phyloP scores from a whole-genome alignment of 2,888 invertebrate genomes.

The Crematogaster levior region DNA sequence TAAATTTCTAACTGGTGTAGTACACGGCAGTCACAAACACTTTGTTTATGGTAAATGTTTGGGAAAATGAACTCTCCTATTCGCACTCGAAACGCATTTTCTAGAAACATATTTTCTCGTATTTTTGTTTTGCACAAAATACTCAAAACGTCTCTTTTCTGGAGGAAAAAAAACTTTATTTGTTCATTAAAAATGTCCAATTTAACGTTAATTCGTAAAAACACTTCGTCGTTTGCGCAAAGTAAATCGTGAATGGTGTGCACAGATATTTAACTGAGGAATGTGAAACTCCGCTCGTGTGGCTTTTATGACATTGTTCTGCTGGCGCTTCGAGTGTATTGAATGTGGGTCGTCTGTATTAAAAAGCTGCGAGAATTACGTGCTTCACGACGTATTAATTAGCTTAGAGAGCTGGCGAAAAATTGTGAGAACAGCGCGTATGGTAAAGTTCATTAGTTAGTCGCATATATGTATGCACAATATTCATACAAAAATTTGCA shows the following conservation, averaged over 20 bases:
- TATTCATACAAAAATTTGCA: slow-evolving; percentile 15
- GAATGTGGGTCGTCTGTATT: slow-evolving; percentile 46
- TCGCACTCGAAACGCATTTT: neutral
- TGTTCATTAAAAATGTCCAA: slow-evolving; percentile 19
- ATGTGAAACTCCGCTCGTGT: slow-evolving; percentile 25
- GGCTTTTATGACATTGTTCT: slow-evolving; percentile 51
- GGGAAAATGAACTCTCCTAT: slow-evolving; percentile 3
- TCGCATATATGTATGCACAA: slow-evolving; percentile 3
- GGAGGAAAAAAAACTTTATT: neutral
- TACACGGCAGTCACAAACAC: slow-evolving; percentile 22
- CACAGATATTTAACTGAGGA: slow-evolving; percentile 37
- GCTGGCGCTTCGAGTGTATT: slow-evolving; percentile 21
- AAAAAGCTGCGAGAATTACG: slow-evolving; percentile 42
- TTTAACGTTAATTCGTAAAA: slow-evolving; percentile 23
- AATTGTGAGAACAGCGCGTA: slow-evolving; percentile 8
- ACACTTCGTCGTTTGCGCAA: neutral
- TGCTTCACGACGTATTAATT: slow-evolving; percentile 43
- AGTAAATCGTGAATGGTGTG: slow-evolving; percentile 23
- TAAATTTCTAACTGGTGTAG: slow-evolving; percentile 46
- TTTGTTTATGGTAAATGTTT: slow-evolving; percentile 5
- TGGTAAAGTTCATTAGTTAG: slow-evolving; percentile 27
- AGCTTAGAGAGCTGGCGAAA: neutral
- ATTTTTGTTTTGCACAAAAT: neutral
- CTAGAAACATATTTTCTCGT: neutral
- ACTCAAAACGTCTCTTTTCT: neutral